These are phyloP conservation scores for Drosophila repletoides DNA, from an alignment of 1,140 invertebrate genomes.

Conservation along the genomic window DNA sequence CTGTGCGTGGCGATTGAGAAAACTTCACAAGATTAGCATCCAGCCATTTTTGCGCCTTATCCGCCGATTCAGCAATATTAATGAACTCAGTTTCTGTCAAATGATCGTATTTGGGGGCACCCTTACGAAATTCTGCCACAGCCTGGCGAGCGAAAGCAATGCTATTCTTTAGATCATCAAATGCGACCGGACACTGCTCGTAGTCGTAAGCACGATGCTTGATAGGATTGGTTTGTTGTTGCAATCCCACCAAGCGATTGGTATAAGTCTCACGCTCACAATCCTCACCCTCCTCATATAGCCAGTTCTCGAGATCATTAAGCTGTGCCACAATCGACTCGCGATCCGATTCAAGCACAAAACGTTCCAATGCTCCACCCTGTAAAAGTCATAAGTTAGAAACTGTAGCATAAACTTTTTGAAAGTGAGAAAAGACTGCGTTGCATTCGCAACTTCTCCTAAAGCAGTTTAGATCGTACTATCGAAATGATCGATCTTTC, in stretches of 20 bases:
- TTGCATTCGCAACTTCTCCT: too few species aligned
- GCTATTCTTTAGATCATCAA: conserved; percentile 89
- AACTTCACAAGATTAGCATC: conserved; percentile 87
- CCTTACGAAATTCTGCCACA: conserved; percentile 86
- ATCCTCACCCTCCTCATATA: conserved; percentile 97
- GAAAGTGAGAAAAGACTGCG: too few species aligned
- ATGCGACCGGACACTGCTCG: conserved; percentile 88
- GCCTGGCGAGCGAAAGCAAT: conserved; percentile 90
- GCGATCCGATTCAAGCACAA: conserved; percentile 89
- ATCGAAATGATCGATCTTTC: too few species aligned
- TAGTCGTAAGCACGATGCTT: conserved; percentile 90
- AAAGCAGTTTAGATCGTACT: too few species aligned
- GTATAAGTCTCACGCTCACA: conserved; percentile 89
- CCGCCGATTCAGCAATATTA: conserved; percentile 85
- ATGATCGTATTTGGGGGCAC: conserved; percentile 92
- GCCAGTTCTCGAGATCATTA: conserved; percentile 96
- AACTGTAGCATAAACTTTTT: too few species aligned
- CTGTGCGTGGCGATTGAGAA: conserved; percentile 85
- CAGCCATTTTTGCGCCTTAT: conserved; percentile 88
- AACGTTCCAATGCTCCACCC: conserved; percentile 90
- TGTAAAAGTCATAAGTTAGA: conserved; percentile 81
- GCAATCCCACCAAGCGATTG: conserved; percentile 84
- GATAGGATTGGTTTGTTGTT: conserved; percentile 92
- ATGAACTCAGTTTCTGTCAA: conserved; percentile 91
- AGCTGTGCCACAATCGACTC: conserved; percentile 87